Evolutionary conservation across 2,113 vertebrate genomes (phyloP), one percentile per base, ranked within the genome.

Genomic region (Sarotherodon lohbergeri): DNA sequence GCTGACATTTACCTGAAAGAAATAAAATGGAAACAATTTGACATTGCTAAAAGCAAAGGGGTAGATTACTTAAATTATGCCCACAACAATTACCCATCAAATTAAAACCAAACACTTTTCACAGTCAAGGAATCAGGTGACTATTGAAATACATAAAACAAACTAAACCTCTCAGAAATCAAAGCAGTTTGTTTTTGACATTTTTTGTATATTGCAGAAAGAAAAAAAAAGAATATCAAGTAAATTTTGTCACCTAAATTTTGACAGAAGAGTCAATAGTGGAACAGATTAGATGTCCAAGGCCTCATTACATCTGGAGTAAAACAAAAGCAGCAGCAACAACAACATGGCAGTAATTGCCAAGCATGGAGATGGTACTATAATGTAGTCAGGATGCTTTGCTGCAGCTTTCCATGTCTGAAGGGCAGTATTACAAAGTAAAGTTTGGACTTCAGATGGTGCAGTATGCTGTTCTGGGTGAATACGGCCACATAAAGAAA

Each of bases 21-120:
- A 73, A 27, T 76, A 3, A 12, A 76, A 76, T 29, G 24, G 27
- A 48, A 17, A 46, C 17, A 29, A 76, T 76, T 11, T 48, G 9
- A 48, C 24, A 2, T 1, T 11, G 24, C 4, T 48, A 48, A 29
- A 17, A 76, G 9, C 9, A 76, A 48, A 48, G 17, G 0, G 43
- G 4, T 7, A 7, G 0, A 29, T 27, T 46, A 29, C 22, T 73
- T 17, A 48, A 27, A 48, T 29, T 19, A 76, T 0, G 1, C 43
- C 24, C 24, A 24, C 43, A 76, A 11, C 17, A 17, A 36, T 46
- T 73, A 46, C 5, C 22, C 22, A 48, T 46, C 41, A 76, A 29
- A 11, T 19, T 29, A 48, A 48, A 48, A 48, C 68, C 68, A 27
- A 73, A 46, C 22, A 48, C 39, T 7, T 50, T 50, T 76, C 24